Conservation (phyloP, 1,140 invertebrate genomes). For the Apis laboriosa region DNA sequence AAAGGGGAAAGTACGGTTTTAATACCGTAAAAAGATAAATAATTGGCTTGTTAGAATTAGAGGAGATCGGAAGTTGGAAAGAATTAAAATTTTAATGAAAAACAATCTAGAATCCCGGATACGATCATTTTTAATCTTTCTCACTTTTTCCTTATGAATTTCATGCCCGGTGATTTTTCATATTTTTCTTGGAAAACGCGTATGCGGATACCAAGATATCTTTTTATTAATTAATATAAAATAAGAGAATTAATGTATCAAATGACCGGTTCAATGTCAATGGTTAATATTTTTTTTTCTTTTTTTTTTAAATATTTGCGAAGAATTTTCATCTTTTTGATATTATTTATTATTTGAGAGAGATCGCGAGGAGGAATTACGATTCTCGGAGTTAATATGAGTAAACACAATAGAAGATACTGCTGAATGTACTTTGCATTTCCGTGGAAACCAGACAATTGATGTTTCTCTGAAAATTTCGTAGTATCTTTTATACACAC, state of each 20-base stretch:
- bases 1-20: background rate
- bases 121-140: background rate
- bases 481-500: background rate
- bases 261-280: too few relatives aligned
- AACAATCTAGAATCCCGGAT: background rate
- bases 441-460: conserved; percentile 22
- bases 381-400: conserved; percentile 20
- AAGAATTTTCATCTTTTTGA: background rate
- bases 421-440: conserved; percentile 8
- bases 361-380: background rate
- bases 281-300: background rate
- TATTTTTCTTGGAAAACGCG: too few relatives aligned
- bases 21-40: background rate
- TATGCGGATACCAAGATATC: too few relatives aligned
- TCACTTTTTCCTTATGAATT: background rate
- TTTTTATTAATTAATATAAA: too few relatives aligned
- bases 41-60: too few relatives aligned
- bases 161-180: background rate
- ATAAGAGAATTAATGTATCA: too few relatives aligned
- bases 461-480: conserved; percentile 33
- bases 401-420: conserved; percentile 30
- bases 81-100: background rate
- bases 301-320: too few relatives aligned
- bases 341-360: background rate
- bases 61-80: too few relatives aligned